These are phyloP conservation scores for Lydus trimaculatus DNA, from an alignment of 2,888 invertebrate species.

Conservation along the genomic window DNA sequence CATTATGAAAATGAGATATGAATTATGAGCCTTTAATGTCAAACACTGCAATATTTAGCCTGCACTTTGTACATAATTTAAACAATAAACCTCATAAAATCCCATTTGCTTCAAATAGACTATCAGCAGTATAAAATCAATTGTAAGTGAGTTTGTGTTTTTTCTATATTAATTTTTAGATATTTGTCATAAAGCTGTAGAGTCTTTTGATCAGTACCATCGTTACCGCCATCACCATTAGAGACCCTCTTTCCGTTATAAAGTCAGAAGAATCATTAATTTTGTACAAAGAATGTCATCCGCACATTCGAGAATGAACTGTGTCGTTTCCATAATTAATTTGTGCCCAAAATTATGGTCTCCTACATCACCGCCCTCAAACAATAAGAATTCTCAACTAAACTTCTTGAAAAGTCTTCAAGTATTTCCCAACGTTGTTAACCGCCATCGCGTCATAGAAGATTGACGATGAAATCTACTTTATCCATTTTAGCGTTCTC, in stretches of 20 bases:
- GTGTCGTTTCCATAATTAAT: constrained; percentile 57
- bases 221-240: not conserved
- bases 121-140: not conserved
- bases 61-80: not conserved
- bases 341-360: constrained; percentile 51
- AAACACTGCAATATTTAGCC: not conserved
- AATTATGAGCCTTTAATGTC: constrained; percentile 1
- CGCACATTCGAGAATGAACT: constrained; percentile 52
- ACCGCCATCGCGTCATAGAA: constrained; percentile 34
- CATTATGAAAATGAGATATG: not conserved
- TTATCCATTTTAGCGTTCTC: constrained; percentile 37
- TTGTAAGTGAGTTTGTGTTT: not conserved
- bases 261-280: constrained; percentile 52
- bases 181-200: not conserved
- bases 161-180: no score
- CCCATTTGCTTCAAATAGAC: not conserved
- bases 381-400: constrained; percentile 52
- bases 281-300: constrained; percentile 56
- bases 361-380: constrained; percentile 39
- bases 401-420: constrained; percentile 50
- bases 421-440: constrained; percentile 48
- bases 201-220: not conserved
- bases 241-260: constrained; percentile 1
- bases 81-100: not conserved
- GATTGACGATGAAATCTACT: constrained; percentile 47